These are phyloP conservation scores for Odocoileus virginianus DNA, from an alignment of 2,113 vertebrate genomes.

Conservation along the genomic window DNA sequence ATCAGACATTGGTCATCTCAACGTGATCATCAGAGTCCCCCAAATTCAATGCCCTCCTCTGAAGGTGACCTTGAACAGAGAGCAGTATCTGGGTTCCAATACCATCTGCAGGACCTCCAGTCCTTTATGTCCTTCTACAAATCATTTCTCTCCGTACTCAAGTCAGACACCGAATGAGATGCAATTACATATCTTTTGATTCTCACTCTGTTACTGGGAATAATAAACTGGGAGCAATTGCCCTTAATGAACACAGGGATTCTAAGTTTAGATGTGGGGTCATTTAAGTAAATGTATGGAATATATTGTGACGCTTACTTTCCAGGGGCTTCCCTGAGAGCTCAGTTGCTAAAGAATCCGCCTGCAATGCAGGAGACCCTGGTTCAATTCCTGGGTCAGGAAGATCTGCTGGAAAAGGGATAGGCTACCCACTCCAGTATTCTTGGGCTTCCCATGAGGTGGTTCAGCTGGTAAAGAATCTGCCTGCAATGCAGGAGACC, in stretches of 20 bases:
- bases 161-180: background rate
- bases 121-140: background rate
- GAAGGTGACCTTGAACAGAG: background rate
- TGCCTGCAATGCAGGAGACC: background rate
- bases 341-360: background rate
- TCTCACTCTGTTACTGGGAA: background rate
- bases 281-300: background rate
- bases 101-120: background rate
- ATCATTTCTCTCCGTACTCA: background rate
- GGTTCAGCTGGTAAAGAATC: background rate
- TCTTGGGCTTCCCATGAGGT: background rate
- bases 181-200: background rate
- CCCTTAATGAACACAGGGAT: background rate
- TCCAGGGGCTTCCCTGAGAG: background rate
- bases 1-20: background rate
- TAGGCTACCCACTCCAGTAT: background rate
- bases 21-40: background rate
- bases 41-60: background rate
- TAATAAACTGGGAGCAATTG: background rate
- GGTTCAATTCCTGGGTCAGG: background rate
- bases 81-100: background rate
- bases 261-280: background rate
- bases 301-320: background rate
- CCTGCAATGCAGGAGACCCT: background rate
- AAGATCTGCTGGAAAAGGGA: background rate